phyloP scores from a whole-genome alignment of 2,888 invertebrate species.

The Ichneumoninae sp. region DNA sequence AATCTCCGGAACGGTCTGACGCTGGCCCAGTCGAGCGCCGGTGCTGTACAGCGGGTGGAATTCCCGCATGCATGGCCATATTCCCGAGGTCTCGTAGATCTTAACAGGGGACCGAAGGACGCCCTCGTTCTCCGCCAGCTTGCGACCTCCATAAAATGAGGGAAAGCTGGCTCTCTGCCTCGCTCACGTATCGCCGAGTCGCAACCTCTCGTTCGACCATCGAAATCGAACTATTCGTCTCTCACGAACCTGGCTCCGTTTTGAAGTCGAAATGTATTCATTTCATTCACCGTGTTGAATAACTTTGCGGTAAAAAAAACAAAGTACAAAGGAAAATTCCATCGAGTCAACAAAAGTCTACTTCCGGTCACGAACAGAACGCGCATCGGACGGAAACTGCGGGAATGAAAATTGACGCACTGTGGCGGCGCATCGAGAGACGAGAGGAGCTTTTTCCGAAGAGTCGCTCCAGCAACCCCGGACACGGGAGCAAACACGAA shows the following conservation, averaged over 20 bases:
- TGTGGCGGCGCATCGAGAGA: background rate
- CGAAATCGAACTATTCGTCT: conserved; percentile 28
- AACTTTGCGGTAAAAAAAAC: background rate
- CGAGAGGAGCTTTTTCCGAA: background rate
- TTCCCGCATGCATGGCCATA: conserved; percentile 47
- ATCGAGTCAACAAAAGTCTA: background rate
- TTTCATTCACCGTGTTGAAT: conserved; percentile 1
- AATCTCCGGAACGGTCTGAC: conserved; percentile 73
- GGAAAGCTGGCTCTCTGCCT: background rate
- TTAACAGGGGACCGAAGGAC: conserved; percentile 1
- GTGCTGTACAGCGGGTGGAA: conserved; percentile 32
- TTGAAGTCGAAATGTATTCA: background rate
- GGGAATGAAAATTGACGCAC: background rate
- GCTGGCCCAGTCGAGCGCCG: conserved; percentile 37
- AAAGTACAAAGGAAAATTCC: background rate
- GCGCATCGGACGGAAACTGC: background rate
- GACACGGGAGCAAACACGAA: background rate
- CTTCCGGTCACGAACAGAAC: background rate
- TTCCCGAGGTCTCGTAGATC: conserved; percentile 48
- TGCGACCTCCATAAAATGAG: conserved; percentile 15
- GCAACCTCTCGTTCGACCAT: conserved; percentile 10
- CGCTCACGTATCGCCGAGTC: background rate
- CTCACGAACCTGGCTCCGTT: background rate
- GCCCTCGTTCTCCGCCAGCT: conserved; percentile 12
- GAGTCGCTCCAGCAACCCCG: background rate